Percentiles rank a stretch among this genome's conserved stretches.
Conservation (phyloP, 2,113 vertebrate genomes). For the Eretmochelys imbricata region DNA sequence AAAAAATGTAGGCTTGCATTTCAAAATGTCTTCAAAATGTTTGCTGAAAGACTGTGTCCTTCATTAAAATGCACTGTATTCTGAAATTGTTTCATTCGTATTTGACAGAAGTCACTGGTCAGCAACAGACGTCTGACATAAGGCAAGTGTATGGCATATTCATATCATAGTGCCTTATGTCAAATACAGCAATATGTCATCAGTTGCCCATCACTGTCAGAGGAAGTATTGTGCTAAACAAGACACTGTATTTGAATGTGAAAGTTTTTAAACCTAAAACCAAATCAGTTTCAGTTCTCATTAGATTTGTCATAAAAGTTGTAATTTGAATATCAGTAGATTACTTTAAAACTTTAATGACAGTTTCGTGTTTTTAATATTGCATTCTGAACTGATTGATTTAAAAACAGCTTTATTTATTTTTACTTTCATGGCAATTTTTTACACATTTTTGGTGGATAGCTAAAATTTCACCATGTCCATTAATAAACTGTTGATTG, state of each 20-base stretch:
- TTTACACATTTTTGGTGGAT: constrained; percentile 79
- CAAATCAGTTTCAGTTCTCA: constrained; percentile 76
- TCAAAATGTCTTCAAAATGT: constrained; percentile 74
- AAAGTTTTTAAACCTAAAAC: constrained; percentile 72
- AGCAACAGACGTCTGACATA: constrained; percentile 74
- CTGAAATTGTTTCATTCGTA: constrained; percentile 72
- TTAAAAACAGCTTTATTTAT: constrained; percentile 83
- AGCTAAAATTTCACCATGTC: constrained; percentile 75
- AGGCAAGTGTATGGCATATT: constrained; percentile 78
- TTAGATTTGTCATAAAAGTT: constrained; percentile 70
- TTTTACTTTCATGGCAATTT: constrained; percentile 79
- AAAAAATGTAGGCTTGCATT: constrained; percentile 75
- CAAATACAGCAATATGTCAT: constrained; percentile 73
- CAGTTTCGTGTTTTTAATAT: constrained; percentile 72
- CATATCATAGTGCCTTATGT: constrained; percentile 84
- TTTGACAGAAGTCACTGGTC: constrained; percentile 79
- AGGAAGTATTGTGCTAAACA: constrained; percentile 60
- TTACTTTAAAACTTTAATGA: constrained; percentile 72
- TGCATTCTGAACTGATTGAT: constrained; percentile 73
- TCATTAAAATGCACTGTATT: constrained; percentile 81
- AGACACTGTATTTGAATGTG: constrained; percentile 75
- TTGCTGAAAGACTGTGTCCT: constrained; percentile 77
- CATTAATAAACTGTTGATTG: constrained; percentile 80
- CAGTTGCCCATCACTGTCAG: constrained; percentile 68
- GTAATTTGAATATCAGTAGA: constrained; percentile 72